phyloP scores from a whole-genome alignment of 2,888 invertebrate species.

The Eupeodes luniger region DNA sequence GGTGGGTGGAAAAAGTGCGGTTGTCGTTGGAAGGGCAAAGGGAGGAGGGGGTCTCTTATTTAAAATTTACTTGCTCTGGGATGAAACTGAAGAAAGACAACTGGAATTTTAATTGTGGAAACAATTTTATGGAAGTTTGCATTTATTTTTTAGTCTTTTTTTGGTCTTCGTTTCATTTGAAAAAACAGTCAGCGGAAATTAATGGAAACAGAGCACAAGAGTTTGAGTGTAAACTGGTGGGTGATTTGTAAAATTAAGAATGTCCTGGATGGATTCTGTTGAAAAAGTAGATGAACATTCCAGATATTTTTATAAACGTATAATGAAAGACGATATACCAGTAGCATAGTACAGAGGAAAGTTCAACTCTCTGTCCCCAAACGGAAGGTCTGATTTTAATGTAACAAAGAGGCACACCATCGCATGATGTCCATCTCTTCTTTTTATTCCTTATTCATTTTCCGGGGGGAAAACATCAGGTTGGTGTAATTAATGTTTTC shows the following conservation, averaged over 20 bases:
- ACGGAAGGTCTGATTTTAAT: conserved; percentile 22
- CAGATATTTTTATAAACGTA: neutral
- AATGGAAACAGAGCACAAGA: conserved; percentile 42
- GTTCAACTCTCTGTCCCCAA: conserved; percentile 12
- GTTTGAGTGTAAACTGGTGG: neutral
- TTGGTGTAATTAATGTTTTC: conserved; percentile 6
- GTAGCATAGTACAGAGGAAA: neutral
- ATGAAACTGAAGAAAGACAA: neutral
- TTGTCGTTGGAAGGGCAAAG: neutral
- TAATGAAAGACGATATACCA: conserved; percentile 17
- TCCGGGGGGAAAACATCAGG: neutral
- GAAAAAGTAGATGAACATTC: conserved; percentile 27
- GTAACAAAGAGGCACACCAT: neutral
- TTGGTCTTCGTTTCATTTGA: neutral
- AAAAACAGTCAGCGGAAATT: conserved; percentile 69
- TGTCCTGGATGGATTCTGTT: neutral
- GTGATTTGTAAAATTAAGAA: conserved; percentile 4
- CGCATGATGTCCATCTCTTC: neutral
- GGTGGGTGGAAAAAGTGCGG: conserved; percentile 1
- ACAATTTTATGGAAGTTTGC: conserved; percentile 54
- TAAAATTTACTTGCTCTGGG: neutral
- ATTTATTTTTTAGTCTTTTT: conserved; percentile 2
- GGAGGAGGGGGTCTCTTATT: conserved; percentile 28
- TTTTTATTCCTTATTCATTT: neutral
- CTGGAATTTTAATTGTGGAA: conserved; percentile 71